phyloP scores from a whole-genome alignment of 37 sponge, comb jelly and placozoan genomes.

The Eunapius fragilis region DNA sequence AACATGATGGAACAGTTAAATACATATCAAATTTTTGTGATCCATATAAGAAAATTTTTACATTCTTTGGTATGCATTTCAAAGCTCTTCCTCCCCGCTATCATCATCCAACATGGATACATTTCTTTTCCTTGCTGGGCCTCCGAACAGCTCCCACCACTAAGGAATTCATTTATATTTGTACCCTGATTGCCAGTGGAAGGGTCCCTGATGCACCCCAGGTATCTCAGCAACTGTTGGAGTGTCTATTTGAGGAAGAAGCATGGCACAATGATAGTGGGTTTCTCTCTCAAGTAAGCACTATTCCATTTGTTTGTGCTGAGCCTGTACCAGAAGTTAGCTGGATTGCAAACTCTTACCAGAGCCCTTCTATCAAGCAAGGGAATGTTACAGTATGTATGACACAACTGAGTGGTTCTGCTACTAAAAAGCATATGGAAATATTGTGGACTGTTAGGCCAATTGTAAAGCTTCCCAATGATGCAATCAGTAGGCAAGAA shows the following conservation, averaged over 20 bases:
- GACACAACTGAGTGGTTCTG: conserved; percentile 4
- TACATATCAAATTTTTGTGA: conserved; percentile 23
- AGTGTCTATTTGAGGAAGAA: neutral
- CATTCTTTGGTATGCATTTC: conserved; percentile 24
- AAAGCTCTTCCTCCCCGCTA: conserved; percentile 17
- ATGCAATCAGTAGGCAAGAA: neutral
- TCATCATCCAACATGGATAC: conserved; percentile 19
- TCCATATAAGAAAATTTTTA: conserved; percentile 23
- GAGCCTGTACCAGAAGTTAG: neutral
- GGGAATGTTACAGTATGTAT: neutral
- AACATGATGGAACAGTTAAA: neutral
- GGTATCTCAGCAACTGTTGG: conserved; percentile 18
- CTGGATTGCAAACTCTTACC: conserved; percentile 33
- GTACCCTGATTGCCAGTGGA: conserved; percentile 6
- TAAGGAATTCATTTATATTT: conserved; percentile 26
- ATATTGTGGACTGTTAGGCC: conserved; percentile 65
- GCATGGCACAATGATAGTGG: conserved; percentile 7
- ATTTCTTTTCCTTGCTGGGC: conserved; percentile 36
- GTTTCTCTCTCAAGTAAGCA: conserved; percentile 14
- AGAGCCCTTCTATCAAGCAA: neutral
- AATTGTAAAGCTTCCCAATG: conserved; percentile 8
- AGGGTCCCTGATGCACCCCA: neutral
- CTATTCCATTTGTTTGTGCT: conserved; percentile 36
- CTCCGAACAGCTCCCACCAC: neutral
- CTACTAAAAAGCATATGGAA: neutral